Evolutionary conservation across 2,113 vertebrate species (phyloP).

Genomic region (Dolichallabes microphthalmus): DNA sequence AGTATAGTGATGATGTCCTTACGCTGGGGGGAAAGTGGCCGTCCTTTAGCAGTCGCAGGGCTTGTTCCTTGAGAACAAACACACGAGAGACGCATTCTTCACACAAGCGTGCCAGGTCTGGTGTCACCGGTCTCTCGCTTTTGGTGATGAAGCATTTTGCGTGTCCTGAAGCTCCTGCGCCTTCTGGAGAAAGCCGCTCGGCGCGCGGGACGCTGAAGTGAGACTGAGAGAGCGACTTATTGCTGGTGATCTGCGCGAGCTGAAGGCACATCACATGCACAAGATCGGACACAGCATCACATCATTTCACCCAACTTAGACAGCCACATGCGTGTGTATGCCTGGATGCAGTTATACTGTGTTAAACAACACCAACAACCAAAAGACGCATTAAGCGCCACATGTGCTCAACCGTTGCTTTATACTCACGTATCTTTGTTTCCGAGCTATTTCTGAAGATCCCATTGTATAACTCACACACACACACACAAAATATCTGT

Average conservation of each 20-base stretch:
- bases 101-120: conserved; percentile 84
- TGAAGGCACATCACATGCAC: conserved; percentile 16
- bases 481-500: not conserved
- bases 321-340: not conserved
- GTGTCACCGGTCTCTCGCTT: conserved; percentile 74
- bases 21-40: conserved; percentile 36
- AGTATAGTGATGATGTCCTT: conserved; percentile 10
- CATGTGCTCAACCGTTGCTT: not conserved
- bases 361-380: not conserved
- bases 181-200: conserved; percentile 81
- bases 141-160: conserved; percentile 73
- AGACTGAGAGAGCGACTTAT: conserved; percentile 72
- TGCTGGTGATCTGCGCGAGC: conserved; percentile 73
- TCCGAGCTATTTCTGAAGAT: conserved; percentile 32
- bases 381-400: not conserved
- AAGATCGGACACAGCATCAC: not conserved
- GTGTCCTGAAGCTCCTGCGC: conserved; percentile 78
- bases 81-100: conserved; percentile 89
- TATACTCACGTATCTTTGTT: conserved; percentile 34
- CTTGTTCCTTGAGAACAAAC: conserved; percentile 89
- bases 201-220: conserved; percentile 73
- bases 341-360: not conserved
- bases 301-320: not conserved
- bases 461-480: not conserved
- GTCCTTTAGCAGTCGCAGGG: conserved; percentile 83